These are phyloP conservation scores for Augochlora pura DNA, from an alignment of 1,140 invertebrate species.

Conservation along the genomic window DNA sequence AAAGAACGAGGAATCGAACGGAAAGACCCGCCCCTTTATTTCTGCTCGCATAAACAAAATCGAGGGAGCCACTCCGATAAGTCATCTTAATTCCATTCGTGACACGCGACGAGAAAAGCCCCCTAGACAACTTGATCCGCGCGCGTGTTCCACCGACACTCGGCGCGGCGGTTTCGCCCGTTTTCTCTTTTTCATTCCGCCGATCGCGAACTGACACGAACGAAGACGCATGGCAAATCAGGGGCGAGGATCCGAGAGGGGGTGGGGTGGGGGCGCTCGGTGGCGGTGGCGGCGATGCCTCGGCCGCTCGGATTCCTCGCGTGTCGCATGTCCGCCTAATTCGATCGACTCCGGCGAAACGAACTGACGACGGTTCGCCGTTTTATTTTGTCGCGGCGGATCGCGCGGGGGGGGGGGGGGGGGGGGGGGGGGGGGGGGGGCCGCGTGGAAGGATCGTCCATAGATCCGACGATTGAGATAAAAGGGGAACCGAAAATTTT, in stretches of 20 bases:
- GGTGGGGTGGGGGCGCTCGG: too few relatives aligned
- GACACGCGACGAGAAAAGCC: constrained; percentile 17
- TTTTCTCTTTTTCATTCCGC: constrained; percentile 1
- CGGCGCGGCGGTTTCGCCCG: not conserved
- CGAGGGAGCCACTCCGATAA: not conserved
- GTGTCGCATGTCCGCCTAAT: constrained; percentile 42
- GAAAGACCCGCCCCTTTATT: not conserved
- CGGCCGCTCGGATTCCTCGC: constrained; percentile 24
- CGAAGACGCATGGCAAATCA: constrained; percentile 33
- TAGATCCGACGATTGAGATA: constrained; percentile 64
- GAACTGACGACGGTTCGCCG: constrained; percentile 14
- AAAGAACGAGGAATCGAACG: not conserved
- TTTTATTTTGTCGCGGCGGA: constrained; percentile 17
- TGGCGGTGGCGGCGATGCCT: too few relatives aligned
- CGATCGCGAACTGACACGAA: constrained; percentile 6
- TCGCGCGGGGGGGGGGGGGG: too few relatives aligned
- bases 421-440: too few relatives aligned
- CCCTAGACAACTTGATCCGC: constrained; percentile 15
- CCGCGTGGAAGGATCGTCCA: too few relatives aligned
- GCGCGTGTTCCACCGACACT: not conserved
- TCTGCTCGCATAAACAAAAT: not conserved
- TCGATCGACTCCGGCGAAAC: constrained; percentile 44
- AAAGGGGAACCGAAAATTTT: constrained; percentile 39
- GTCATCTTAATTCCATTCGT: constrained; percentile 24
- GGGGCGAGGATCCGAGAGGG: not conserved